Evolutionary conservation across 53 echinoderm and acorn worm species (phyloP).

Genomic region (Arbacia lixula): DNA sequence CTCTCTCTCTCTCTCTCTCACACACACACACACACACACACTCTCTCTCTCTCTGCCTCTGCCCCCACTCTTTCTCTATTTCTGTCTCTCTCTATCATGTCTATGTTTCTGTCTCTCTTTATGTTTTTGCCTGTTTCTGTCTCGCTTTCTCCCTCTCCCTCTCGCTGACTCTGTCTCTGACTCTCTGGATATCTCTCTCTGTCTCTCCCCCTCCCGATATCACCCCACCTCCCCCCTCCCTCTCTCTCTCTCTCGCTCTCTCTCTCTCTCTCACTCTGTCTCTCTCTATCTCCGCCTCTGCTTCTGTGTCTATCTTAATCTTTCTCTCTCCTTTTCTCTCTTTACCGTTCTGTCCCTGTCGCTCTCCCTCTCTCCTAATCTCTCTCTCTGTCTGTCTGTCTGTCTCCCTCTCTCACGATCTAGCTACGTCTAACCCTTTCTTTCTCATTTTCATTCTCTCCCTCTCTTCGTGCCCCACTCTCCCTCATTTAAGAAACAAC

Average conservation of each 20-base stretch:
- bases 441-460: background rate
- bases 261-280: background rate
- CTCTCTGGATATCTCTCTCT: background rate
- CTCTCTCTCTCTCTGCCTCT: background rate
- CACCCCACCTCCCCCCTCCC: background rate
- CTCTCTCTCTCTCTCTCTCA: background rate
- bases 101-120: background rate
- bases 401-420: background rate
- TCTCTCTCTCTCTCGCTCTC: background rate
- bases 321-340: background rate
- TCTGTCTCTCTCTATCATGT: background rate
- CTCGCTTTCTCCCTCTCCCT: background rate
- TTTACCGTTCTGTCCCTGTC: background rate
- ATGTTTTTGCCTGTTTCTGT: too few species aligned
- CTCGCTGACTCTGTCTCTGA: background rate
- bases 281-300: background rate
- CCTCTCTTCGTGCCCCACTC: background rate
- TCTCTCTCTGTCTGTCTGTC: background rate
- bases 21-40: background rate
- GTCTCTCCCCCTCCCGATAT: background rate
- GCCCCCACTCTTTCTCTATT: background rate
- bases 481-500: too few species aligned
- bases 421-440: background rate
- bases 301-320: background rate
- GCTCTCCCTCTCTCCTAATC: background rate